These are phyloP conservation scores for Palythoa caribaeorum DNA, from an alignment of 92 coral and sea anemone species.

Conservation along the genomic window DNA sequence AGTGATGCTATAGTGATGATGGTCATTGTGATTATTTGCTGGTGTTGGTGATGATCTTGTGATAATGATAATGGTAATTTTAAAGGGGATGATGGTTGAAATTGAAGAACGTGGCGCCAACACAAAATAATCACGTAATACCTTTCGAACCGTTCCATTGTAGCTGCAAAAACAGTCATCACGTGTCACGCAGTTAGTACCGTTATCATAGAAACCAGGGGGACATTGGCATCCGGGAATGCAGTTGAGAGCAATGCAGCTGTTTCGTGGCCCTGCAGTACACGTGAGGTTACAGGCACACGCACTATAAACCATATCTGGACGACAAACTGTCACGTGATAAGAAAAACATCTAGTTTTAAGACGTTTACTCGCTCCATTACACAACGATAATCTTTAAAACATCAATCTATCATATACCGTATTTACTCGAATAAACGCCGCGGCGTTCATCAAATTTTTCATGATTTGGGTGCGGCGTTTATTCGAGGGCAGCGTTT, in stretches of 20 bases:
- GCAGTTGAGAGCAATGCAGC: slow-evolving; percentile 51
- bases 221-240: slow-evolving; percentile 80
- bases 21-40: no score
- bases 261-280: slow-evolving; percentile 40
- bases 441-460: no score
- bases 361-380: neutral
- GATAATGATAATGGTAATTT: no score
- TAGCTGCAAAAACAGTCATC: slow-evolving; percentile 61
- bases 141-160: slow-evolving; percentile 56
- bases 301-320: slow-evolving; percentile 60
- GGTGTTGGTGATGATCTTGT: no score
- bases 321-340: slow-evolving; percentile 62
- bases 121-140: neutral
- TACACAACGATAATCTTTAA: neutral
- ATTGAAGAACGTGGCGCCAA: no score
- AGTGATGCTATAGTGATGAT: no score
- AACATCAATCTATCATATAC: neutral
- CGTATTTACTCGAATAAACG: no score
- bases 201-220: slow-evolving; percentile 71
- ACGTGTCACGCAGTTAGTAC: slow-evolving; percentile 65
- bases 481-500: no score
- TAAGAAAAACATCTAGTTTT: neutral
- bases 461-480: no score
- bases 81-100: no score
- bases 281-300: slow-evolving; percentile 77